A percentile compares a stretch with the other conserved stretches of the same genome.
These are phyloP conservation scores for Thermophis baileyi DNA, from an alignment of 2,113 vertebrate genomes.

Conservation along the genomic window DNA sequence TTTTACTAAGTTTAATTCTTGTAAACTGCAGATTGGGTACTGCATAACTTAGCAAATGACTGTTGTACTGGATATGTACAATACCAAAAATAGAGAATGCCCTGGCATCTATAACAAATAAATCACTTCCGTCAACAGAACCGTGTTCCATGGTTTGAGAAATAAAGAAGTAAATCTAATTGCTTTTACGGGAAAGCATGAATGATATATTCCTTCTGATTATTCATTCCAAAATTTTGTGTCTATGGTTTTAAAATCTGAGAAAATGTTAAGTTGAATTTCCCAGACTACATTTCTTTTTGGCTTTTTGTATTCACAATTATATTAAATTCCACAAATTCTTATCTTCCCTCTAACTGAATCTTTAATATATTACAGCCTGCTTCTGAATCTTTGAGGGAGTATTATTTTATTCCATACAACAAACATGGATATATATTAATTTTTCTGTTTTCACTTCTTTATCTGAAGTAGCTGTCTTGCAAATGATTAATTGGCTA, in stretches of 20 bases:
- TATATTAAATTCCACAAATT: background rate
- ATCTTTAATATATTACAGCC: background rate
- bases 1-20: background rate
- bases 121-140: background rate
- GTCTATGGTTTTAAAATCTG: background rate
- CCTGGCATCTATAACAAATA: background rate
- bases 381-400: background rate
- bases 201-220: background rate
- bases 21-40: background rate
- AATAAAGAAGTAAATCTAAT: background rate
- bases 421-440: background rate
- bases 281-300: background rate
- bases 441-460: background rate
- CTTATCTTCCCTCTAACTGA: background rate
- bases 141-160: background rate
- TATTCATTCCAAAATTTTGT: background rate
- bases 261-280: background rate
- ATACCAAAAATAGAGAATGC: background rate
- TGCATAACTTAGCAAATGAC: constrained; percentile 19
- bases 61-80: background rate
- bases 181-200: background rate
- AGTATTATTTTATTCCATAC: background rate
- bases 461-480: background rate
- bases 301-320: background rate
- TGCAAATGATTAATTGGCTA: background rate